These are phyloP conservation scores for Drosophila sucinea DNA, from an alignment of 1,140 invertebrate genomes.

Conservation along the genomic window DNA sequence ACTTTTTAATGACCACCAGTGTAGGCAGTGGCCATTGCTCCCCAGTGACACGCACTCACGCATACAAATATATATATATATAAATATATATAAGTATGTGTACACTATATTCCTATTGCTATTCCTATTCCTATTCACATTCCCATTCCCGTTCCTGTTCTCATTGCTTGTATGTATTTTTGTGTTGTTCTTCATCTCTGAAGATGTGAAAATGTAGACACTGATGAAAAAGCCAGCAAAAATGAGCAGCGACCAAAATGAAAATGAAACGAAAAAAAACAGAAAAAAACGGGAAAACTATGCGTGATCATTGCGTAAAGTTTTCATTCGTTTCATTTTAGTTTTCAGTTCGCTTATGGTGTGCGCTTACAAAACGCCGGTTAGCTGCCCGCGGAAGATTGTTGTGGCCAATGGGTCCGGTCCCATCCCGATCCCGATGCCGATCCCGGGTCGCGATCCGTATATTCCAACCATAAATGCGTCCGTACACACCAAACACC, in stretches of 20 bases:
- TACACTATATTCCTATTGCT: not conserved
- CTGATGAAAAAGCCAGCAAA: slow-evolving; percentile 67
- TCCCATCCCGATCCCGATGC: slow-evolving; percentile 3
- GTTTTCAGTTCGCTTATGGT: slow-evolving; percentile 72
- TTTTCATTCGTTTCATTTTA: slow-evolving; percentile 54
- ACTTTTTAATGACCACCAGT: slow-evolving; percentile 39
- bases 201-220: slow-evolving; percentile 73
- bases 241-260: slow-evolving; percentile 47
- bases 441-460: not conserved
- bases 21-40: slow-evolving; percentile 26
- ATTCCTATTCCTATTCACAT: slow-evolving; percentile 21
- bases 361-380: slow-evolving; percentile 77
- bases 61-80: slow-evolving; percentile 21
- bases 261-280: slow-evolving; percentile 20
- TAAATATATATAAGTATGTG: not conserved
- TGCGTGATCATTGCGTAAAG: slow-evolving; percentile 75
- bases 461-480: not conserved
- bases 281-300: not conserved
- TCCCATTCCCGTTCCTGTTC: slow-evolving; percentile 9
- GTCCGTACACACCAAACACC: not conserved
- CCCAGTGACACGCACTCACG: slow-evolving; percentile 34
- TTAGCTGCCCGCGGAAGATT: slow-evolving; percentile 52
- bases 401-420: slow-evolving; percentile 45
- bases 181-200: slow-evolving; percentile 32
- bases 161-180: slow-evolving; percentile 21